Base-by-base conservation (phyloP, 1,140 invertebrate species). In the Plutomurus gul region DNA sequence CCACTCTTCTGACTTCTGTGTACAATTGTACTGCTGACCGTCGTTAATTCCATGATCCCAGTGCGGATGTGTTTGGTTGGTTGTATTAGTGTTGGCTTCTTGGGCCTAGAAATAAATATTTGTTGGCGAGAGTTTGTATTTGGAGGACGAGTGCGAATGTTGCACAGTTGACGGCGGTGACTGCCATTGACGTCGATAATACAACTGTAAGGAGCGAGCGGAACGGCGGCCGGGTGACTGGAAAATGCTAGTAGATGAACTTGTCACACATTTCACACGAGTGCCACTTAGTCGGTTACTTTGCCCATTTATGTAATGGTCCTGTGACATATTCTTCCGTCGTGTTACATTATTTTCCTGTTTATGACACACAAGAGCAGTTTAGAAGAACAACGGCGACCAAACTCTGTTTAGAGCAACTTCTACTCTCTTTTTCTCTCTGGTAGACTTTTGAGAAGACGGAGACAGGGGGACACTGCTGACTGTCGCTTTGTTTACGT, bases 311-410 rank as follows among this genome's bases (percentile, higher is more conserved):
- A 25, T 65, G 56, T 65, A 65, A 65, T 65, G 56, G 56, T 65
- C 56, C 56, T 27, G 30, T 65, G 56, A 65, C 56, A 65, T 65
- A 65, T 36, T 65, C 56, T 65, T 65, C 56, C 56, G 56, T 65
- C 56, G 56, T 65, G 56, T 65, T 65, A 65, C 56, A 65, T 65
- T 65, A 65, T 65, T 65, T 65, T 65, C 56, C 56, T 65, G 56
- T 65, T 65, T 65, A 65, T 65, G 56, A 65, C 56, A 65, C 56
- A 65, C 56, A 30, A 65, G 56, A 65, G 56, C 56, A 25, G 56
- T 65, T 65, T 65, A 5, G 56, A 65, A 65, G 56, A 65, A 65
- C 56, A 65, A 65, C 56, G 56, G 36, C 30, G 18, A 65, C 56
- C 56, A 65, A 65, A 65, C 56, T 65, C 56, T 30, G 56, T 36